These are phyloP conservation scores for Gallirallus australis DNA, from an alignment of 2,797 vertebrate genomes.

Conservation along the genomic window DNA sequence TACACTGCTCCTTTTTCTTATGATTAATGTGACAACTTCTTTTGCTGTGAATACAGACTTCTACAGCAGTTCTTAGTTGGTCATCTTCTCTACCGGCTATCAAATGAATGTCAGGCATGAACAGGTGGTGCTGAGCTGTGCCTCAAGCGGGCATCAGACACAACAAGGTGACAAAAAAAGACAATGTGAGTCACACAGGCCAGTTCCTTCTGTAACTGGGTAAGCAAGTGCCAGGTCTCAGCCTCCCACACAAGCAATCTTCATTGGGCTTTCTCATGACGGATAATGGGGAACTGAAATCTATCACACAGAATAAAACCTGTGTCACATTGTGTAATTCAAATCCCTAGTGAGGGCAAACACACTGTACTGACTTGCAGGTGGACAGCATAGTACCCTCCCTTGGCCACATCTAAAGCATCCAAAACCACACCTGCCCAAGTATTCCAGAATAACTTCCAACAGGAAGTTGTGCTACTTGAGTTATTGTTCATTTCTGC, in stretches of 20 bases:
- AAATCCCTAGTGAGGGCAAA: neutral
- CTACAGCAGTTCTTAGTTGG: neutral
- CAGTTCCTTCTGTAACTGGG: neutral
- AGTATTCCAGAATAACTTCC: neutral
- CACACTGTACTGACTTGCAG: neutral
- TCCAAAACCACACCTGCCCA: neutral
- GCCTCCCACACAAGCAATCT: neutral
- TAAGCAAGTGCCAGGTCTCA: neutral
- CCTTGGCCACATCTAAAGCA: neutral
- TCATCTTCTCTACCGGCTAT: neutral
- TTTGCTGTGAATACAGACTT: neutral
- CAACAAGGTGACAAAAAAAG: accelerated
- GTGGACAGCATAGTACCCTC: neutral
- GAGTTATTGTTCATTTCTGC: slow-evolving; percentile 7
- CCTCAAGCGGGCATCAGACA: neutral
- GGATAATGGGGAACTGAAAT: neutral
- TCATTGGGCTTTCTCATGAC: accelerated
- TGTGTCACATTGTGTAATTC: neutral
- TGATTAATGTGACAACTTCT: neutral
- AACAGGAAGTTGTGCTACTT: neutral
- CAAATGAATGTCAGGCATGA: neutral
- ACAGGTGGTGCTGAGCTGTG: neutral
- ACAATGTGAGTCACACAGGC: neutral
- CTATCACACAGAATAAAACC: neutral
- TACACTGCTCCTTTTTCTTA: neutral